Percentiles rank a stretch among this genome's conserved stretches.
phyloP scores from a whole-genome alignment of 2,888 invertebrate species.

The Tipula confusa region DNA sequence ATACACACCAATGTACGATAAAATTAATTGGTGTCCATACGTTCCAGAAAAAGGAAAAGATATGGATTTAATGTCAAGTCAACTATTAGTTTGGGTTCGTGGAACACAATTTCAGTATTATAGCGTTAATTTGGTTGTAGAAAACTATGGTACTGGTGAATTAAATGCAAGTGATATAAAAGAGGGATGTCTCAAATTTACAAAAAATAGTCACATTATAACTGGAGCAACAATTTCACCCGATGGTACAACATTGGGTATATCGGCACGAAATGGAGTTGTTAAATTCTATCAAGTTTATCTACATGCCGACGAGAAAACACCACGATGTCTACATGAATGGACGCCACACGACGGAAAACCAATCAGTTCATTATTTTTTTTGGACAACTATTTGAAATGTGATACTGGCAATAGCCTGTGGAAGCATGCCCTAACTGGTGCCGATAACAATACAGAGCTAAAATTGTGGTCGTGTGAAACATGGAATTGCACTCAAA shows the following conservation, averaged over 20 bases:
- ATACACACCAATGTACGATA: constrained; percentile 54
- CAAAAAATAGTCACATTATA: constrained; percentile 60
- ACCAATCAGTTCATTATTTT: constrained; percentile 83
- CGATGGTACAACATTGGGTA: constrained; percentile 90
- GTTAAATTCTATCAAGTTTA: constrained; percentile 91
- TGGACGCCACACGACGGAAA: constrained; percentile 91
- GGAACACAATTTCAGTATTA: constrained; percentile 56
- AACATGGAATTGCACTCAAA: constrained; percentile 91
- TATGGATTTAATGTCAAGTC: constrained; percentile 64
- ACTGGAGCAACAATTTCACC: constrained; percentile 88
- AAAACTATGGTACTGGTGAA: constrained; percentile 46
- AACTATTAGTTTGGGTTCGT: constrained; percentile 76
- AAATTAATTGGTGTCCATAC: constrained; percentile 93
- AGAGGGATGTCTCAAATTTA: constrained; percentile 45
- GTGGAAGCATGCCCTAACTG: constrained; percentile 95
- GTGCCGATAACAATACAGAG: constrained; percentile 82
- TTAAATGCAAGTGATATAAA: constrained; percentile 42
- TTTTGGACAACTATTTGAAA: constrained; percentile 75
- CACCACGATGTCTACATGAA: constrained; percentile 80
- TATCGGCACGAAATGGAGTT: constrained; percentile 81
- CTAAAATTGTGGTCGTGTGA: constrained; percentile 94
- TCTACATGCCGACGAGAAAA: constrained; percentile 60
- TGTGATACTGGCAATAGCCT: constrained; percentile 61
- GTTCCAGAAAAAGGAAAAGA: constrained; percentile 61
- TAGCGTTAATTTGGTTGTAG: constrained; percentile 44